These are phyloP conservation scores for Galerucella calmariensis DNA, from an alignment of 2,888 invertebrate species.

Conservation along the genomic window DNA sequence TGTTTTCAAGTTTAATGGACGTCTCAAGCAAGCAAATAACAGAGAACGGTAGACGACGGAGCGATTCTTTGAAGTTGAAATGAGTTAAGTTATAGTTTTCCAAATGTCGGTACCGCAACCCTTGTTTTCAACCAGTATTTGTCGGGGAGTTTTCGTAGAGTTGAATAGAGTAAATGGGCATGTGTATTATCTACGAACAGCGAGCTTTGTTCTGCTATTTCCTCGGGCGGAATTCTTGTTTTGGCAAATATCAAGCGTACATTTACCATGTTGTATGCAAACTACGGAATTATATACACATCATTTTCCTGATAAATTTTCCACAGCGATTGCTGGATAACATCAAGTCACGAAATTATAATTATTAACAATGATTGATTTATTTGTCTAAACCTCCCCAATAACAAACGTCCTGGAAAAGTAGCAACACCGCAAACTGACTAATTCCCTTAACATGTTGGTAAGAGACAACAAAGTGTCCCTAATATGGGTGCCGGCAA, in stretches of 20 bases:
- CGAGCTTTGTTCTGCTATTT: neutral
- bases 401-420: no score
- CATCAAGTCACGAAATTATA: no score
- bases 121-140: neutral
- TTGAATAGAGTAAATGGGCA: constrained; percentile 1
- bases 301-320: no score
- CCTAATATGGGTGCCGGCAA: no score
- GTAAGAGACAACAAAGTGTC: no score
- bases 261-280: neutral
- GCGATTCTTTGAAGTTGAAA: constrained; percentile 6
- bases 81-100: constrained; percentile 8
- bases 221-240: neutral
- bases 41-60: neutral
- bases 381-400: no score
- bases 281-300: neutral
- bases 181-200: constrained; percentile 1
- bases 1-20: neutral
- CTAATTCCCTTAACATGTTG: no score
- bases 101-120: neutral
- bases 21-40: neutral
- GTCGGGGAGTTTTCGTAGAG: neutral
- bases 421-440: no score
- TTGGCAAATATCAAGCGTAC: neutral
- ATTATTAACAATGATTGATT: no score
- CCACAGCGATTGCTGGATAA: no score